These are phyloP conservation scores for Odontothrips loti DNA, from an alignment of 2,888 invertebrate species.

Conservation along the genomic window DNA sequence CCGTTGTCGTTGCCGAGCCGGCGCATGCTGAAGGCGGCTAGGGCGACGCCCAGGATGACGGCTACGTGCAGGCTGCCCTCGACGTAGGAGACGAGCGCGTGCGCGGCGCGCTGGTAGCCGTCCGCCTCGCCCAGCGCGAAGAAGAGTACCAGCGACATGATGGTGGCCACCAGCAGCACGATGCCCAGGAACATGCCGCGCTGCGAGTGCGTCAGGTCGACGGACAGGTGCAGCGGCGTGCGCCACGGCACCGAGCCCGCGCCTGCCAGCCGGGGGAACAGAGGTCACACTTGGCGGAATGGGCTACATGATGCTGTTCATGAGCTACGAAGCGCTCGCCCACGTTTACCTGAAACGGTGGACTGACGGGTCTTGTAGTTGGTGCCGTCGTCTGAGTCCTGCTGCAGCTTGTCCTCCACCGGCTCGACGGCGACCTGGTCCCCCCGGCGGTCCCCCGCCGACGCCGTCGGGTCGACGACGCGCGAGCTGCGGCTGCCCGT, in stretches of 20 bases:
- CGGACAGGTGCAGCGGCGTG: constrained; percentile 46
- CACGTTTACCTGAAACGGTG: not conserved
- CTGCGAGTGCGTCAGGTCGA: constrained; percentile 58
- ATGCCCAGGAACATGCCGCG: constrained; percentile 57
- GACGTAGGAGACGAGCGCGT: constrained; percentile 8
- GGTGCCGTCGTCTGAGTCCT: not conserved
- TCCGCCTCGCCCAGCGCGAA: constrained; percentile 71
- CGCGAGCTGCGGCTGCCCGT: not conserved
- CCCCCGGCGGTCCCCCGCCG: not conserved
- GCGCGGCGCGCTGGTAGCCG: constrained; percentile 56
- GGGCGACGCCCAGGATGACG: not conserved
- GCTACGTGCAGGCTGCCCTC: constrained; percentile 11
- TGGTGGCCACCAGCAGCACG: constrained; percentile 71
- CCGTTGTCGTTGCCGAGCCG: not conserved
- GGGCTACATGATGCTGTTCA: too few species aligned
- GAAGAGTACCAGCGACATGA: constrained; percentile 83
- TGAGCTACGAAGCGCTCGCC: not conserved
- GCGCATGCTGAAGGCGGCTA: not conserved
- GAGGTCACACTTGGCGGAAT: too few species aligned
- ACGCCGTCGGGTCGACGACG: not conserved
- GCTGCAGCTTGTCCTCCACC: not conserved
- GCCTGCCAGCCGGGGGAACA: not conserved
- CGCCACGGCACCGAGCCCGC: not conserved
- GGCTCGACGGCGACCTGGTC: too few species aligned
- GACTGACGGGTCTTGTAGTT: not conserved